A percentile compares a stretch with the other conserved stretches of the same genome.
These are phyloP conservation scores for Aselliscus stoliczkanus DNA, from an alignment of 2,797 vertebrate genomes.

Conservation along the genomic window DNA sequence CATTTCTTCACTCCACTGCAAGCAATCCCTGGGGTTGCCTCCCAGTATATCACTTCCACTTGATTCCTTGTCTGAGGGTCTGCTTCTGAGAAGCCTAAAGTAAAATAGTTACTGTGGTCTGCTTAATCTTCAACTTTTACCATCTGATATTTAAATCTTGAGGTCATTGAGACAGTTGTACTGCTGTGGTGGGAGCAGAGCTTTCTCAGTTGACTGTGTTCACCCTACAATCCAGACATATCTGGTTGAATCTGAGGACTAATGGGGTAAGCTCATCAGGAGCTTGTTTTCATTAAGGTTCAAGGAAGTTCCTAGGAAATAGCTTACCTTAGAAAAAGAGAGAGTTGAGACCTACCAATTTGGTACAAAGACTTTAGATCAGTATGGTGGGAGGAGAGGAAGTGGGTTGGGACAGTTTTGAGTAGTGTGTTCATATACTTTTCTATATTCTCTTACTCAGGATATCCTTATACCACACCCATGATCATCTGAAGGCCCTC, in stretches of 20 bases:
- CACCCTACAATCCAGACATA: neutral
- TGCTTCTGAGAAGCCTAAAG: neutral
- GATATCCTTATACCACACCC: neutral
- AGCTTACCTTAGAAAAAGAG: neutral
- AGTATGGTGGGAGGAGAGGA: neutral
- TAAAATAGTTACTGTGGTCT: neutral
- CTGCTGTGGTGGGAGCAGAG: too few relatives aligned
- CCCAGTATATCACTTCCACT: neutral
- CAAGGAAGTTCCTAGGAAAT: slow-evolving; percentile 18
- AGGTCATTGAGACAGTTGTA: neutral
- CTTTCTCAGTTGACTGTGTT: neutral
- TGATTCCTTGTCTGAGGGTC: neutral
- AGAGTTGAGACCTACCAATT: neutral
- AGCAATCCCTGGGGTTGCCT: neutral
- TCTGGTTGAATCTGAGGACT: neutral
- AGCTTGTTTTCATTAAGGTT: neutral
- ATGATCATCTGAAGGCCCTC: neutral
- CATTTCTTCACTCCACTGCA: neutral
- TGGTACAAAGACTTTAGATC: neutral
- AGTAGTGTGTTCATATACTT: neutral
- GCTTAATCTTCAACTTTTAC: neutral
- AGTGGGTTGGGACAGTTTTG: neutral
- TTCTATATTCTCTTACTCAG: neutral
- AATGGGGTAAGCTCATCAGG: neutral
- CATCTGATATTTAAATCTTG: neutral